Base-by-base conservation (phyloP, 2,797 vertebrate genomes). In the Cuniculus paca region DNA sequence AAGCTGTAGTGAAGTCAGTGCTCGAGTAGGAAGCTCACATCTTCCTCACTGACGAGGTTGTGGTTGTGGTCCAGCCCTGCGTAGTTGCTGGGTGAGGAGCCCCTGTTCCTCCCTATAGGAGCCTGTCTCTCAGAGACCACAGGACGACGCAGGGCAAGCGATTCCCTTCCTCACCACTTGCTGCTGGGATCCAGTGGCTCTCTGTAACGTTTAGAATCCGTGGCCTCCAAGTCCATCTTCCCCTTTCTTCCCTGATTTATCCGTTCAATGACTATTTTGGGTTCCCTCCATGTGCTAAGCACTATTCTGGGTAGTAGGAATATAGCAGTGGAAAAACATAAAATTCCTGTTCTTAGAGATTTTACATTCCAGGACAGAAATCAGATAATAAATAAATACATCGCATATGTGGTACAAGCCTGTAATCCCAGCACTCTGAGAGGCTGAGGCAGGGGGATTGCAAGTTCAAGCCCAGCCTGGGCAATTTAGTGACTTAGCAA, bases 381-480 rank as follows among this genome's bases (percentile, higher is more conserved):
- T 63, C 0, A 72, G 24, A 19, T 54, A 65, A 78, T 50, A 72
- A 78, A 36, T 86, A 94, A 82, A 48, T 22, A 45, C 42, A 13
- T 42, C 17, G 26, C 13, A 6, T 45, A 26, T 48, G 45, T 45
- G 17, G 45, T 7, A 34, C 74, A 50, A 1, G 74, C 45, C 28
- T 77, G 16, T 34, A 19, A 50, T 50, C 28, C 16, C 74, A 19
- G 74, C 45, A 34, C 74, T 77, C 39, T 75, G 74, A 19, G 74
- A 77, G 45, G 45, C 45, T 50, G 45, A 77, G 45, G 45, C 74
- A 78, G 81, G 88, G 84, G 92, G 93, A 70, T 89, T 56, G 65
- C 1, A 34, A 34, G 45, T 20, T 50, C 45, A 50, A 34, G 26
- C 16, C 74, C 9, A 48, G 13, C 7, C 13, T 77, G 36, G 45